Evolutionary conservation across 2,113 vertebrate species (phyloP).

Genomic region (Carassius auratus): DNA sequence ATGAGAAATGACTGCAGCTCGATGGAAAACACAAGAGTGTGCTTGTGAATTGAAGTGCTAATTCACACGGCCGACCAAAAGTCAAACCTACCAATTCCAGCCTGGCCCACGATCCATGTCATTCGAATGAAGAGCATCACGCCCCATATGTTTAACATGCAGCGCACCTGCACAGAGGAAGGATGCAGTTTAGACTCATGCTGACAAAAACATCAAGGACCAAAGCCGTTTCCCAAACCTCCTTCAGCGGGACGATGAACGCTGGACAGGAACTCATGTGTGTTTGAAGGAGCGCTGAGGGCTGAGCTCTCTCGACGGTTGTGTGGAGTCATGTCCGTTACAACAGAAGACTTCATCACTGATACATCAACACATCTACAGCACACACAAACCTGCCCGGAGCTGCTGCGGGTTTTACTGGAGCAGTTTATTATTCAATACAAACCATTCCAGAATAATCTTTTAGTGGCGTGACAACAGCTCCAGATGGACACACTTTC

Average conservation of each 20-base stretch:
- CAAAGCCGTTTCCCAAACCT: conserved; percentile 29
- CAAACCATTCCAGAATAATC: not conserved
- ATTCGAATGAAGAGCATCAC: conserved; percentile 99
- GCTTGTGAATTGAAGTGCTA: conserved; percentile 55
- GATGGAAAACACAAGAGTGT: conserved; percentile 38
- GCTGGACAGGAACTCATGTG: conserved; percentile 22
- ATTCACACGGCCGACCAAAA: conserved; percentile 38
- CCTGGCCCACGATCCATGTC: conserved; percentile 97
- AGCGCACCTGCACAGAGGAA: conserved; percentile 85
- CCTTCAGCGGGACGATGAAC: not conserved
- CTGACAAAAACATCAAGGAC: conserved; percentile 11
- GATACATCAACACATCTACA: not conserved
- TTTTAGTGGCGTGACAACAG: not conserved
- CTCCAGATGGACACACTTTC: not conserved
- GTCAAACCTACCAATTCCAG: conserved; percentile 89
- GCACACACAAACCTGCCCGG: not conserved
- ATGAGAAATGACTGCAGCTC: conserved; percentile 51
- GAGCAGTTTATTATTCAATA: not conserved
- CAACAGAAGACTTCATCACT: not conserved
- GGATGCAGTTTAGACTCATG: conserved; percentile 48
- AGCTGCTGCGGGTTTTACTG: not conserved
- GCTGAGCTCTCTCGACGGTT: not conserved
- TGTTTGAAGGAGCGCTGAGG: not conserved
- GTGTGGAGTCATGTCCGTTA: not conserved
- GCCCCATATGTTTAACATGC: conserved; percentile 99